These are phyloP conservation scores for Lagopus muta DNA, from an alignment of 2,113 vertebrate species.

Conservation along the genomic window DNA sequence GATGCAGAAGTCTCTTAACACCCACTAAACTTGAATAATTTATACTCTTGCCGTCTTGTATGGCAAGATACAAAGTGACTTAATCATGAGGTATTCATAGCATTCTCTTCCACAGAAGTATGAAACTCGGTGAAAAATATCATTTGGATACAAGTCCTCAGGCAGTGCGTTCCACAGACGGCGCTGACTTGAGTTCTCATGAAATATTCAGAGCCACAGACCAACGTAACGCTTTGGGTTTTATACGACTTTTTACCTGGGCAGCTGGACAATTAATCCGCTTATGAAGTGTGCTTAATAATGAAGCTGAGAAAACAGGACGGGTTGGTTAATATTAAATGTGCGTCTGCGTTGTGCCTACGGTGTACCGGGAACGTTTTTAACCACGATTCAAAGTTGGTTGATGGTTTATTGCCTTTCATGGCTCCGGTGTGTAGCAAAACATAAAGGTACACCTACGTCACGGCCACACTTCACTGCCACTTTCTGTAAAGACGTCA, in stretches of 20 bases:
- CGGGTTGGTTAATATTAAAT: conserved; percentile 13
- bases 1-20: conserved; percentile 72
- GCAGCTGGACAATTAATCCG: background rate
- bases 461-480: background rate
- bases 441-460: background rate
- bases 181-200: background rate
- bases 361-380: background rate
- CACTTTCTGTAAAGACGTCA: background rate
- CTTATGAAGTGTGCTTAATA: background rate
- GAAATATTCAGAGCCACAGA: conserved; percentile 48
- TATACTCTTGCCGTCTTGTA: conserved; percentile 67
- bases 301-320: background rate
- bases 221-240: conserved; percentile 36
- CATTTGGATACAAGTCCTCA: conserved; percentile 49
- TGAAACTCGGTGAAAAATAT: conserved; percentile 33
- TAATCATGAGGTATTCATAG: conserved; percentile 73
- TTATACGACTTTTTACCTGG: background rate
- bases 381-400: background rate
- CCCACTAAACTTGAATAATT: conserved; percentile 81
- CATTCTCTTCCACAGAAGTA: conserved; percentile 57
- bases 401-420: background rate
- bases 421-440: background rate
- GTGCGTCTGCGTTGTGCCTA: background rate
- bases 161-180: background rate
- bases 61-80: conserved; percentile 75